Base-by-base conservation (phyloP, 2,113 vertebrate genomes). In the Callopanchax toddi region DNA sequence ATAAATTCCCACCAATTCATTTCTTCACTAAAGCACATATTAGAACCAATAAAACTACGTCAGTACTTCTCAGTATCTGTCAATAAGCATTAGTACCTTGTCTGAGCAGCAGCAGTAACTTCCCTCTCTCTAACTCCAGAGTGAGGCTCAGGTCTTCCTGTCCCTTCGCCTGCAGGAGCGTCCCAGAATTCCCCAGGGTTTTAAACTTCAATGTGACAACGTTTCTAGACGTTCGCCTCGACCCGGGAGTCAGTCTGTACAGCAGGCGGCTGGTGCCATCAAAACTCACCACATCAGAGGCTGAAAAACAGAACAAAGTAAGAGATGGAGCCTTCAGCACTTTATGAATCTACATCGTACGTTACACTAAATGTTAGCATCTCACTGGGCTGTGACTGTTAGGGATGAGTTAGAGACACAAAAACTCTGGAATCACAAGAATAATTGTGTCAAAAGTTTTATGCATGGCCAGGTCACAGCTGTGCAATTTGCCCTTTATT, bases 151-250 rank as follows among this genome's bases (percentile, higher is more conserved):
- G 68, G 39, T 74, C 77, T 11, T 25, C 57, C 9, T 26, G 40
- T 16, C 81, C 86, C n/a, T 63, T 60, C 0, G 68, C 66, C 2
- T 68, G 75, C 18, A 88, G 74, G 71, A 89, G 66, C 0, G 22
- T 83, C 71, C 88, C 88, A 46, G 51, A 76, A 34, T 84, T 88
- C 45, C 59, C 74, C 71, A 63, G 50, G 61, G 84, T 86, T 72
- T 88, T 89, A 56, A 89, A 88, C 73, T 86, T 79, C 50, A 89
- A 49, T 1, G 77, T 73, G 20, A 88, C 4, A 15, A 67, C 67
- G 2, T 84, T 80, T 32, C 36, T 67, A 55, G 64, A 39, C 1
- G 18, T 6, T 3, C 3, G 29, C 36, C 22, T 71, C 1, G 8
- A 44, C 11, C 20, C 57, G 1, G 80, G 60, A 16, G 57, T 80